A percentile compares a stretch with the other conserved stretches of the same genome.
Evolutionary conservation across 2,797 vertebrate genomes (phyloP).

Genomic region (Sparus aurata): DNA sequence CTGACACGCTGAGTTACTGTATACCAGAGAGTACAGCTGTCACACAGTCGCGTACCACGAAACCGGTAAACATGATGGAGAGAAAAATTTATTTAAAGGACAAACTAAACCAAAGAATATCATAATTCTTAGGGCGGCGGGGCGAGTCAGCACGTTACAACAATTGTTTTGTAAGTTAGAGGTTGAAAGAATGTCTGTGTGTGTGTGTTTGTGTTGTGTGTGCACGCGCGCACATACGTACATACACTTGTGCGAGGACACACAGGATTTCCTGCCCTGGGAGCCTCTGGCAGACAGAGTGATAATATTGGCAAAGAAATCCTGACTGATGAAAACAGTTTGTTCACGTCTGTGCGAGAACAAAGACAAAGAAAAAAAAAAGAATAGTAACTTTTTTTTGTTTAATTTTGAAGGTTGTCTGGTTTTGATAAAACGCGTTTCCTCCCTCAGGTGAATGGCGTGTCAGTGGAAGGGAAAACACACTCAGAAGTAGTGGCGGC

Average conservation of each 20-base stretch:
- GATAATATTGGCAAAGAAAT: slow-evolving; percentile 74
- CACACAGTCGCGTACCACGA: not conserved
- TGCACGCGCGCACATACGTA: slow-evolving; percentile 31
- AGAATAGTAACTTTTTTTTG: not conserved
- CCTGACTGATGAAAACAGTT: slow-evolving; percentile 68
- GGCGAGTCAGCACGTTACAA: not conserved
- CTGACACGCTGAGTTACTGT: slow-evolving; percentile 43
- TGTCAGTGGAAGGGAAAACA: slow-evolving; percentile 90
- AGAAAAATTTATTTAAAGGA: not conserved
- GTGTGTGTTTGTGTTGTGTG: slow-evolving; percentile 38
- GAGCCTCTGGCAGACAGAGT: slow-evolving; percentile 65
- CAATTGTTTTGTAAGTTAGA: slow-evolving; percentile 18
- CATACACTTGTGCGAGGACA: slow-evolving; percentile 35
- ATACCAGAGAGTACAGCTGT: slow-evolving; percentile 31
- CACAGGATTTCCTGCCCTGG: slow-evolving; percentile 80
- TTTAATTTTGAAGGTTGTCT: slow-evolving; percentile 6
- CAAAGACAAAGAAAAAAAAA: slow-evolving; percentile 44
- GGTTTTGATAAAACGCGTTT: not conserved
- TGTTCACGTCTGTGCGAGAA: slow-evolving; percentile 61
- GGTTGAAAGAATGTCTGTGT: slow-evolving; percentile 38
- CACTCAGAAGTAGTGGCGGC: slow-evolving; percentile 91
- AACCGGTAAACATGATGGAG: not conserved
- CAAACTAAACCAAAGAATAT: not conserved
- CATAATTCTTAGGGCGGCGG: too few relatives aligned
- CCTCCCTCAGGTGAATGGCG: slow-evolving; percentile 89